Percentiles rank a stretch among this genome's conserved stretches.
These are phyloP conservation scores for Buphagus erythrorhynchus DNA, from an alignment of 2,797 vertebrate species.

Conservation along the genomic window DNA sequence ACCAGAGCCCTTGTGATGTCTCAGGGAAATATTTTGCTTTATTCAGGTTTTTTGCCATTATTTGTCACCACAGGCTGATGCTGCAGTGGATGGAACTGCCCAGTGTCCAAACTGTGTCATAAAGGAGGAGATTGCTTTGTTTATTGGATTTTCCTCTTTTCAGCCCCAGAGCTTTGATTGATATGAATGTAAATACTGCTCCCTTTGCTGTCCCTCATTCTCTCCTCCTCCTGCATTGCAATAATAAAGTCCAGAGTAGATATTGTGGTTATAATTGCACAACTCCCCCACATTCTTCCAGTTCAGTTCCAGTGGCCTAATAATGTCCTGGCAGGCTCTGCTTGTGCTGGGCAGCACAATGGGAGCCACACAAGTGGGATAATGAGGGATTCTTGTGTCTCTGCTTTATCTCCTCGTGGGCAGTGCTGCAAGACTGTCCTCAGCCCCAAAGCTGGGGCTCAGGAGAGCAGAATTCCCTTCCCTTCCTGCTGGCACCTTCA, in stretches of 20 bases:
- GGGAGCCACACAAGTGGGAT: background rate
- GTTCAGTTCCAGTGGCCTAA: slow-evolving; percentile 53
- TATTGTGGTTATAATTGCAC: background rate
- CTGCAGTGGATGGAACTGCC: background rate
- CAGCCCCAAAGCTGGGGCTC: background rate
- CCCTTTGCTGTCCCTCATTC: background rate
- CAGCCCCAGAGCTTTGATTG: background rate
- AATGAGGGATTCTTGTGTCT: slow-evolving; percentile 8
- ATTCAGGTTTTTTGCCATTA: background rate
- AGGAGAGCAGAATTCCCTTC: background rate
- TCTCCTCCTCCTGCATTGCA: background rate
- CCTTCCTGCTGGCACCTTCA: background rate
- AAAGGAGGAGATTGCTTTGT: background rate
- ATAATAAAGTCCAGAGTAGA: background rate
- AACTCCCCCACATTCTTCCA: background rate
- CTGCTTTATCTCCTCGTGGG: background rate
- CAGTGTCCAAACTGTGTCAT: accelerated
- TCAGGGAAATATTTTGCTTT: background rate
- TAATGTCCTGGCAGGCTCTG: slow-evolving; percentile 4
- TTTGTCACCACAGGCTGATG: background rate
- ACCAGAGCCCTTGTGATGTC: background rate
- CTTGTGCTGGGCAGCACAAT: background rate
- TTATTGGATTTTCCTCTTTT: background rate
- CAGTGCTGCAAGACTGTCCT: background rate
- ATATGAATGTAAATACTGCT: background rate